Percentiles rank a stretch among this genome's conserved stretches.
Conservation (phyloP, 92 coral and sea anemone species). For the Siderastrea siderea region DNA sequence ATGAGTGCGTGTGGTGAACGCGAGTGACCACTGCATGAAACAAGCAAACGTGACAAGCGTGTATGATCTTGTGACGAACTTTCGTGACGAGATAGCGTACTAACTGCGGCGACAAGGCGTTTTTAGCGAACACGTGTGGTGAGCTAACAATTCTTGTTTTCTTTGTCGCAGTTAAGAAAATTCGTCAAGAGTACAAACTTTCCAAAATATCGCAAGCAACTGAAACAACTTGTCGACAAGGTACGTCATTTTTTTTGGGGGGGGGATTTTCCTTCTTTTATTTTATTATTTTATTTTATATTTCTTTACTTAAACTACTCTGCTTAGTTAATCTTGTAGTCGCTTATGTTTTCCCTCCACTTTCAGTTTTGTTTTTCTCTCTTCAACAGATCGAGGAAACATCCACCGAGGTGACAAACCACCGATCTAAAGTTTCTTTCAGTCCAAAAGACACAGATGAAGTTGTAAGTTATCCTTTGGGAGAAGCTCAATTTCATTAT, state of each 20-base stretch:
- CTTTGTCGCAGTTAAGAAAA: constrained; percentile 75
- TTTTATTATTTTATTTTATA: no score
- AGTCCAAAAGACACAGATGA: constrained; percentile 92
- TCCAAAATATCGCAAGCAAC: constrained; percentile 88
- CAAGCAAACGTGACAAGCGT: not conserved
- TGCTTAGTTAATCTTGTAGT: not conserved
- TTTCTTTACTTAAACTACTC: not conserved
- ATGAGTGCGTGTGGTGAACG: no score
- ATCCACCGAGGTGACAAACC: constrained; percentile 91
- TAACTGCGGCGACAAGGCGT: no score
- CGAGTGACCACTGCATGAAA: no score
- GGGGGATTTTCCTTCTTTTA: not conserved
- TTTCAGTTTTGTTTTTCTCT: not conserved
- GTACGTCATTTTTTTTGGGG: constrained; percentile 16
- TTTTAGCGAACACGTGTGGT: not conserved
- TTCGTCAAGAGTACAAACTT: constrained; percentile 86
- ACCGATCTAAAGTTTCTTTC: constrained; percentile 88
- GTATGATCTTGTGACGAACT: not conserved
- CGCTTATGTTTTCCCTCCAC: not conserved
- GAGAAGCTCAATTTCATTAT: no score
- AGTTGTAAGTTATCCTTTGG: constrained; percentile 74
- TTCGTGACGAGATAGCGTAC: no score
- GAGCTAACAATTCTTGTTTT: not conserved
- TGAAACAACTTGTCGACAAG: constrained; percentile 95
- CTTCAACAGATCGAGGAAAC: constrained; percentile 88